Conservation (phyloP, 2,888 invertebrate species). For the Scaeva pyrastri region DNA sequence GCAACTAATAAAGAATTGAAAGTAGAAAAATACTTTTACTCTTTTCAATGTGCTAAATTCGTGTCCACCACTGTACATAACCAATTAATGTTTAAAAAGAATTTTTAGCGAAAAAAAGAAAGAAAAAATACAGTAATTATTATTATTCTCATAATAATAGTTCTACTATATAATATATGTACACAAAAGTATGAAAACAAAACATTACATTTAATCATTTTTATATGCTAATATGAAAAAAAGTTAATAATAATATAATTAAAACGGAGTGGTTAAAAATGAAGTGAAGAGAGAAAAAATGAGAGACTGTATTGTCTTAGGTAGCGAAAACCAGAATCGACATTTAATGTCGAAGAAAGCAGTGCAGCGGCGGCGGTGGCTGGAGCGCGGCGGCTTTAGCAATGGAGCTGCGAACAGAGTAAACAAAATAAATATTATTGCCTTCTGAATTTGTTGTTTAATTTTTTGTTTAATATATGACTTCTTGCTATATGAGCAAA, state of each 20-base stretch:
- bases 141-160: slow-evolving; percentile 70
- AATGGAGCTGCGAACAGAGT: not conserved
- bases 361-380: not conserved
- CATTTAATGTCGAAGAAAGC: not conserved
- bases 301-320: slow-evolving; percentile 15
- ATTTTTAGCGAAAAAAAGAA: slow-evolving; percentile 64
- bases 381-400: not conserved
- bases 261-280: slow-evolving; percentile 4
- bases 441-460: not conserved
- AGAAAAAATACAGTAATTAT: slow-evolving; percentile 52
- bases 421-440: not conserved
- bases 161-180: slow-evolving; percentile 61
- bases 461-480: not conserved
- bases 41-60: too few species aligned
- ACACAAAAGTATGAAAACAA: slow-evolving; percentile 57
- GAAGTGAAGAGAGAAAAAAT: slow-evolving; percentile 23
- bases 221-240: slow-evolving; percentile 68
- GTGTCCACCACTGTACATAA: too few species aligned
- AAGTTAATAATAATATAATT: slow-evolving; percentile 67
- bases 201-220: slow-evolving; percentile 71
- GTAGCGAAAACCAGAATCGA: not conserved
- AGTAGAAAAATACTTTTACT: too few species aligned
- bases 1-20: too few species aligned
- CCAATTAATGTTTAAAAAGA: slow-evolving; percentile 71
- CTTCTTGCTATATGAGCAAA: too few species aligned